Conservation (phyloP, 2,113 vertebrate genomes). For the Ranitomeya imitator region DNA sequence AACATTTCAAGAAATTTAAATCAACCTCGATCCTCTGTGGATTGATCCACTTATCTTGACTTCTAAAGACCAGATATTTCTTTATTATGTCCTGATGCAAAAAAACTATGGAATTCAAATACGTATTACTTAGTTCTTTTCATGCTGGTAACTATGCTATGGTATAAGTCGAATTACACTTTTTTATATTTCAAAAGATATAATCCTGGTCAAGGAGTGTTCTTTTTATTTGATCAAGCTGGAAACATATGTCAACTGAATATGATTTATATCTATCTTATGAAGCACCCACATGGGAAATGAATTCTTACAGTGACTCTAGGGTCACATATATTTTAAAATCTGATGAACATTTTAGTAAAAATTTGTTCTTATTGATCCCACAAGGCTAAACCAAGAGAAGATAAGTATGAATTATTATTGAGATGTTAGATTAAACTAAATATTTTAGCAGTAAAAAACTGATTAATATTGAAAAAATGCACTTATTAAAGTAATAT, state of each 20-base stretch:
- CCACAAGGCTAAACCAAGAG: background rate
- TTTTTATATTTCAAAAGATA: no score
- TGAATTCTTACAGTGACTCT: background rate
- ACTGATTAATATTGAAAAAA: background rate
- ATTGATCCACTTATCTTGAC: no score
- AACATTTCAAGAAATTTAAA: no score
- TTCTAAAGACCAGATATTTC: no score
- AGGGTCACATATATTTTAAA: slow-evolving; percentile 17
- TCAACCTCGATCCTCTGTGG: no score
- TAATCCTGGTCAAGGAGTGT: background rate
- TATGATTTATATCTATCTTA: slow-evolving; percentile 8
- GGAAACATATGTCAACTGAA: background rate
- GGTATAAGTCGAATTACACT: no score
- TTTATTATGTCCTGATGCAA: no score
- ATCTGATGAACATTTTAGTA: slow-evolving; percentile 10
- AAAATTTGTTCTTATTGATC: slow-evolving; percentile 17
- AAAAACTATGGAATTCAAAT: no score
- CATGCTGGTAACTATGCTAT: no score
- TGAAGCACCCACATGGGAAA: no score
- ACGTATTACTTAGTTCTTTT: no score
- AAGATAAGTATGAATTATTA: slow-evolving; percentile 3
- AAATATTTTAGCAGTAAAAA: background rate
- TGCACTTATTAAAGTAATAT: background rate
- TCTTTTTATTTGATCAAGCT: background rate
- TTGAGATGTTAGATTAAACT: background rate